phyloP scores from a whole-genome alignment of 2,888 invertebrate species.

The Endomychus coccineus region DNA sequence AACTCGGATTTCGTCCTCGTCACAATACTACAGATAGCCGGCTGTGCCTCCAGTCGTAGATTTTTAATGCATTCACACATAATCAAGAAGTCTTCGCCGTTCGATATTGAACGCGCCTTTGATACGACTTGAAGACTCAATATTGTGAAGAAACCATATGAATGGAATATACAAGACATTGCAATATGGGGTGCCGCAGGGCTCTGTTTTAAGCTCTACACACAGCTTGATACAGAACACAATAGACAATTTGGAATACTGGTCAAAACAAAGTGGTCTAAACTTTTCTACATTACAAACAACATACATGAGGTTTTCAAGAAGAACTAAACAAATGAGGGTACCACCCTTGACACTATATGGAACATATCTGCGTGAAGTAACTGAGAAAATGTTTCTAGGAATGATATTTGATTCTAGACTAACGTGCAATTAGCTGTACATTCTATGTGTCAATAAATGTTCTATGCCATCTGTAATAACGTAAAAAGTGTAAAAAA shows the following conservation, averaged over 20 bases:
- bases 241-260: slow-evolving; percentile 2
- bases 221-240: not conserved
- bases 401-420: too few relatives aligned
- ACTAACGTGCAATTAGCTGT: too few relatives aligned
- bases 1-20: slow-evolving; percentile 15
- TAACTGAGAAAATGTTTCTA: too few relatives aligned
- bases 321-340: too few relatives aligned
- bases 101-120: slow-evolving; percentile 10
- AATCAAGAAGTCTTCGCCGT: slow-evolving; percentile 8
- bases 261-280: slow-evolving; percentile 2
- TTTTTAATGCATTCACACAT: slow-evolving; percentile 13
- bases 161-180: slow-evolving; percentile 5
- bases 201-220: slow-evolving; percentile 2
- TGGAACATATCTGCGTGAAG: too few relatives aligned
- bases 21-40: slow-evolving; percentile 15
- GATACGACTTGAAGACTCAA: slow-evolving; percentile 12
- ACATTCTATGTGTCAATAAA: too few relatives aligned
- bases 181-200: slow-evolving; percentile 15
- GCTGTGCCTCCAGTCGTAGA: slow-evolving; percentile 9
- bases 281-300: too few relatives aligned
- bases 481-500: too few relatives aligned
- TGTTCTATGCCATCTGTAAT: too few relatives aligned
- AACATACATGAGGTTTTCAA: too few relatives aligned
- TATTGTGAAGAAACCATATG: slow-evolving; percentile 7
- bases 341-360: too few relatives aligned